Conservation (phyloP, 2,888 invertebrate species). For the Trichopoda pennipes region DNA sequence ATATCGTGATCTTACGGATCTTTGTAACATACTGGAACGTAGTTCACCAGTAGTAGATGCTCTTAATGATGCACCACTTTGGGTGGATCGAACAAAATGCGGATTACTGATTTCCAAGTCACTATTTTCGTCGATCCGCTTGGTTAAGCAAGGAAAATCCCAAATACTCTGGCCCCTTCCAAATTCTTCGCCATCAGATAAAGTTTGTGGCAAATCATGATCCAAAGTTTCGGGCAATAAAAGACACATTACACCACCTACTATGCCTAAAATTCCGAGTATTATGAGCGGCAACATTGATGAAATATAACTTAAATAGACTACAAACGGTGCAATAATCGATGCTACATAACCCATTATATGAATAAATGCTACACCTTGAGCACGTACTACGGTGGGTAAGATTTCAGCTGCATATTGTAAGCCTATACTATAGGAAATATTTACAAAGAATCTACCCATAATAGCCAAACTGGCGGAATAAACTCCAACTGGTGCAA, state of each 20-base stretch:
- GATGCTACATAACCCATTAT: slow-evolving; percentile 94
- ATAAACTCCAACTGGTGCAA: slow-evolving; percentile 85
- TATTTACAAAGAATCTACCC: slow-evolving; percentile 93
- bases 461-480: slow-evolving; percentile 89
- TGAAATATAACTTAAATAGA: slow-evolving; percentile 88
- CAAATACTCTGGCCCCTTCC: slow-evolving; percentile 90
- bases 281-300: slow-evolving; percentile 88
- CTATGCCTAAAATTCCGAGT: slow-evolving; percentile 87
- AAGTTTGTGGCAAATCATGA: slow-evolving; percentile 91
- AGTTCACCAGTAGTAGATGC: slow-evolving; percentile 85
- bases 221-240: slow-evolving; percentile 93
- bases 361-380: slow-evolving; percentile 92
- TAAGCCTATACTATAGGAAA: slow-evolving; percentile 93
- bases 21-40: slow-evolving; percentile 83
- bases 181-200: slow-evolving; percentile 93
- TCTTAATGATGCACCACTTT: slow-evolving; percentile 82
- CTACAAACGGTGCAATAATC: slow-evolving; percentile 90
- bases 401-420: slow-evolving; percentile 94
- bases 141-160: slow-evolving; percentile 89
- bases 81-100: slow-evolving; percentile 78
- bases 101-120: slow-evolving; percentile 74
- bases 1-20: slow-evolving; percentile 82
- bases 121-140: slow-evolving; percentile 82
- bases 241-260: slow-evolving; percentile 88
- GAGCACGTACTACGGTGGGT: slow-evolving; percentile 93